A percentile compares a stretch with the other conserved stretches of the same genome.
These are phyloP conservation scores for Drosophila azteca DNA, from an alignment of 1,140 invertebrate genomes.

Conservation along the genomic window DNA sequence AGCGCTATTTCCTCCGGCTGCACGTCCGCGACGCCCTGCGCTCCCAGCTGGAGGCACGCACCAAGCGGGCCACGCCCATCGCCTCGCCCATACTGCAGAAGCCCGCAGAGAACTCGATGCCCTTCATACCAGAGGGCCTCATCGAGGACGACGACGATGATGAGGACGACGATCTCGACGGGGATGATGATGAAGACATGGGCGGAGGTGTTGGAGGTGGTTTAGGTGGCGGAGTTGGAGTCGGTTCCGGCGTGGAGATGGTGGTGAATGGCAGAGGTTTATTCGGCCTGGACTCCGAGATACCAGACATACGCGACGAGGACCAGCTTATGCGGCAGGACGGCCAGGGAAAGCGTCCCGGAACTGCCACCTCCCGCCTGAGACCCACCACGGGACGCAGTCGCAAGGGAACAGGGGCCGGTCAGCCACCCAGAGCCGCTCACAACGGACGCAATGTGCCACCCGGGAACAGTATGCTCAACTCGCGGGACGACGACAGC, in stretches of 20 bases:
- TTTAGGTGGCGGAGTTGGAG: not conserved
- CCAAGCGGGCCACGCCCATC: slow-evolving; percentile 63
- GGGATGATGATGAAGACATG: slow-evolving; percentile 11
- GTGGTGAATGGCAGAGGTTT: slow-evolving; percentile 30
- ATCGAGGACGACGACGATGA: slow-evolving; percentile 74
- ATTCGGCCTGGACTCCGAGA: slow-evolving; percentile 68
- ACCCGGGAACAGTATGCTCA: slow-evolving; percentile 51
- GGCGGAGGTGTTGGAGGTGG: not conserved
- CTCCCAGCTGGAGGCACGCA: slow-evolving; percentile 61
- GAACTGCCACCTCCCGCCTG: slow-evolving; percentile 68
- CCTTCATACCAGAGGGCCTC: slow-evolving; percentile 78
- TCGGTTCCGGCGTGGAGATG: slow-evolving; percentile 23
- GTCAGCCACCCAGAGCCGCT: not conserved
- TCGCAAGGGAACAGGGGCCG: slow-evolving; percentile 39
- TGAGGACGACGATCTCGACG: slow-evolving; percentile 39
- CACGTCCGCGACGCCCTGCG: slow-evolving; percentile 89
- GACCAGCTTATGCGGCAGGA: slow-evolving; percentile 59
- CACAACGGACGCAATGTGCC: slow-evolving; percentile 44
- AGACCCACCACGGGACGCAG: slow-evolving; percentile 77
- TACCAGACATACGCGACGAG: slow-evolving; percentile 75
- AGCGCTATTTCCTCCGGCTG: slow-evolving; percentile 94
- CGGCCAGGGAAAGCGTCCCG: slow-evolving; percentile 42
- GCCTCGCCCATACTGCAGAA: slow-evolving; percentile 72
- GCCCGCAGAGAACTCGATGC: slow-evolving; percentile 70
- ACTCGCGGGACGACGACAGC: slow-evolving; percentile 69